Evolutionary conservation across 2,113 vertebrate genomes (phyloP).

Genomic region (Neolamprologus hecqui): DNA sequence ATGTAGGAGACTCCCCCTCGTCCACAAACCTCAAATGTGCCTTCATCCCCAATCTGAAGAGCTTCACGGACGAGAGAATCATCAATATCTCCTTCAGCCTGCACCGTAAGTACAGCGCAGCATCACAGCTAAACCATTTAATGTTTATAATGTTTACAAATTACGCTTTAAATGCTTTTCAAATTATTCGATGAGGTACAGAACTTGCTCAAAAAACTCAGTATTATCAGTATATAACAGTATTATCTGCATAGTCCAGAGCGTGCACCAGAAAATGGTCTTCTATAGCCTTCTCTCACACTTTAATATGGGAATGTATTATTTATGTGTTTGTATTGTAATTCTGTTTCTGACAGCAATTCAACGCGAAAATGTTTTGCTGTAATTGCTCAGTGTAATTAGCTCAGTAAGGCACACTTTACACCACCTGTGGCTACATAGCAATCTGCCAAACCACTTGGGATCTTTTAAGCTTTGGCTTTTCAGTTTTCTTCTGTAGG

Average conservation of each 20-base stretch:
- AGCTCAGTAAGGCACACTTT: not conserved
- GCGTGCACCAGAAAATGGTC: not conserved
- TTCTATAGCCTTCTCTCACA: not conserved
- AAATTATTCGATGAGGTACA: not conserved
- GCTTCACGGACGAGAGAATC: constrained; percentile 83
- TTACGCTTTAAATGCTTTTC: not conserved
- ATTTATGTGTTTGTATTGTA: not conserved
- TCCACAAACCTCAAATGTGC: constrained; percentile 91
- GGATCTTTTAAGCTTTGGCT: not conserved
- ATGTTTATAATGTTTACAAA: not conserved
- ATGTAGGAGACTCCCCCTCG: constrained; percentile 82
- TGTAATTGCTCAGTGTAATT: not conserved
- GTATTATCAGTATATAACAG: not conserved
- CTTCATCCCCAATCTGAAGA: constrained; percentile 90
- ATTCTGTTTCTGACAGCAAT: not conserved
- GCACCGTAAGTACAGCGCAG: constrained; percentile 81
- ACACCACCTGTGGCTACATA: not conserved
- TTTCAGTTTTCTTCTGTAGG: not conserved
- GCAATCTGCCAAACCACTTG: not conserved
- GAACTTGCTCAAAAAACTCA: not conserved
- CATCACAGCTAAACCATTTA: not conserved
- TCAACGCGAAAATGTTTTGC: not conserved
- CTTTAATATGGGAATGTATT: not conserved
- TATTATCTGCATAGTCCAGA: not conserved
- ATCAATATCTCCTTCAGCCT: constrained; percentile 96